A percentile compares a stretch with the other conserved stretches of the same genome.
These are phyloP conservation scores for Eilema depressum DNA, from an alignment of 2,888 invertebrate genomes.

Conservation along the genomic window DNA sequence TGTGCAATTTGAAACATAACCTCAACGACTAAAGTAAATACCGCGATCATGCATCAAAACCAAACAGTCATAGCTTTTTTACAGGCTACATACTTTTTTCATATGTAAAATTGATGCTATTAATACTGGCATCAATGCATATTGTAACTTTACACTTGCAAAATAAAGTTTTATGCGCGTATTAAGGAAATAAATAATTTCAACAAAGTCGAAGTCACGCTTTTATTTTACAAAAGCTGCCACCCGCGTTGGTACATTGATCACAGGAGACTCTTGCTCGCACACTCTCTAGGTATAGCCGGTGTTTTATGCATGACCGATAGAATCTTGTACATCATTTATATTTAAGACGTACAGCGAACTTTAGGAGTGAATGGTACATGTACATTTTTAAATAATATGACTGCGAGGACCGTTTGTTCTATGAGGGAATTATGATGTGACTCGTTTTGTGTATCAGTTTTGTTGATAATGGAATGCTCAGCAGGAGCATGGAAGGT, in stretches of 20 bases:
- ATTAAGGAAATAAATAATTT: constrained; percentile 53
- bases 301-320: constrained; percentile 37
- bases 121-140: constrained; percentile 34
- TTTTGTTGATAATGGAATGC: background rate
- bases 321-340: constrained; percentile 40
- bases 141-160: constrained; percentile 38
- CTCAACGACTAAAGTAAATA: background rate
- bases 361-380: constrained; percentile 1
- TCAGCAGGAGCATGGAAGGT: background rate
- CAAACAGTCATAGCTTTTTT: background rate
- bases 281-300: constrained; percentile 25
- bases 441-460: background rate
- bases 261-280: constrained; percentile 31
- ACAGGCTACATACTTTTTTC: background rate
- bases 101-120: constrained; percentile 20
- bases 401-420: background rate
- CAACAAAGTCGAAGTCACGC: constrained; percentile 46
- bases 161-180: constrained; percentile 35
- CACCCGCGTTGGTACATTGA: constrained; percentile 53
- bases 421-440: constrained; percentile 1
- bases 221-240: constrained; percentile 52
- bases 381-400: background rate
- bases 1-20: too few species aligned
- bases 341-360: constrained; percentile 28
- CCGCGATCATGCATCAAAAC: background rate